phyloP scores from a whole-genome alignment of 2,113 vertebrate genomes.

The Pseudopodoces humilis region DNA sequence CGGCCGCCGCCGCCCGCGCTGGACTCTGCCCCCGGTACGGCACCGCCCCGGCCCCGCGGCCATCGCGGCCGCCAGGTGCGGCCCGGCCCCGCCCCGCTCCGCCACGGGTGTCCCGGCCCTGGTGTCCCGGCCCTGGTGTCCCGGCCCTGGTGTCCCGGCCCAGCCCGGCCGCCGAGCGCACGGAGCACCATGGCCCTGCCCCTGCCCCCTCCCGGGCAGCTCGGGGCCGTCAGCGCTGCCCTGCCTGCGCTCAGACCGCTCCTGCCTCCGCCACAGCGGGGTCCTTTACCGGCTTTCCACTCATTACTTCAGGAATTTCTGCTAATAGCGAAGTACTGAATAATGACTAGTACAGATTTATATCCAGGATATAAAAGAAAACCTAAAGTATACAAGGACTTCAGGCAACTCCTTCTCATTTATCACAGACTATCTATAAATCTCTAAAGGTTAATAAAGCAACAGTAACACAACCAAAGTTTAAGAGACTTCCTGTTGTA shows the following conservation, averaged over 20 bases:
- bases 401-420: not conserved
- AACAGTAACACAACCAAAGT: not conserved
- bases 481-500: not conserved
- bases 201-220: not conserved
- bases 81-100: not conserved
- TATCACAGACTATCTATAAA: not conserved
- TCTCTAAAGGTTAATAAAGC: not conserved
- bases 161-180: not conserved
- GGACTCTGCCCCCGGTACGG: not conserved
- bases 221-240: not conserved
- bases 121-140: no score
- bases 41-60: not conserved
- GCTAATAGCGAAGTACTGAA: not conserved
- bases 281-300: accelerated
- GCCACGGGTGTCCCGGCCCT: no score
- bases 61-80: not conserved
- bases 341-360: not conserved
- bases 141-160: not conserved
- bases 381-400: not conserved
- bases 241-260: accelerated
- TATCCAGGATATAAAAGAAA: not conserved
- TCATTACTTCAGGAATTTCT: not conserved
- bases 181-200: not conserved
- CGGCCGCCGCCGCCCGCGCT: not conserved
- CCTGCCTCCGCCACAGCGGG: not conserved